Evolutionary conservation across 2,797 vertebrate species (phyloP).

Genomic region (Clarias pachynema): DNA sequence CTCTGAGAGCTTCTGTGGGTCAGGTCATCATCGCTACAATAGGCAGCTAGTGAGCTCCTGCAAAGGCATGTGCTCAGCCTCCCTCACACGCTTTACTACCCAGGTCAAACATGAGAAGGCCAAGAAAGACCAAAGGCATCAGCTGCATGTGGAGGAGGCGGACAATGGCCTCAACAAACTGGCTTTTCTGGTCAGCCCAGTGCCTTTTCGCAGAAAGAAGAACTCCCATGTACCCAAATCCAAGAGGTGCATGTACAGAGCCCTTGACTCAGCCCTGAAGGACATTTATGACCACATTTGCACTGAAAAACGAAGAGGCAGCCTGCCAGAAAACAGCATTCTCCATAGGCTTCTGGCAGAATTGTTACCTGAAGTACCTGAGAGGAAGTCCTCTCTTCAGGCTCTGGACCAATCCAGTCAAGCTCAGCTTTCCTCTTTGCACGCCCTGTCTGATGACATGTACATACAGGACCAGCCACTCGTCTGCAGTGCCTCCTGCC

Average conservation of each 20-base stretch:
- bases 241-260: conserved; percentile 80
- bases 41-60: conserved; percentile 82
- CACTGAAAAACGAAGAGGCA: conserved; percentile 74
- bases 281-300: conserved; percentile 88
- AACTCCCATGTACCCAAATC: conserved; percentile 75
- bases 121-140: conserved; percentile 74
- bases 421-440: conserved; percentile 58
- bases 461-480: conserved; percentile 68
- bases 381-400: conserved; percentile 82
- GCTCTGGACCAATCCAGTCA: conserved; percentile 69
- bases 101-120: conserved; percentile 86
- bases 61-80: conserved; percentile 86
- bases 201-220: conserved; percentile 87
- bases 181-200: conserved; percentile 86
- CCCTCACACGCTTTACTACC: conserved; percentile 87
- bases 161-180: conserved; percentile 83
- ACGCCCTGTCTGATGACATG: conserved; percentile 74
- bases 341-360: conserved; percentile 84
- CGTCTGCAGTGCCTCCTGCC: conserved; percentile 77
- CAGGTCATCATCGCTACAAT: conserved; percentile 73
- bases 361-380: conserved; percentile 83
- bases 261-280: conserved; percentile 84
- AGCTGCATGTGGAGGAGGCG: conserved; percentile 71
- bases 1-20: conserved; percentile 83
- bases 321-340: conserved; percentile 63